Percentiles rank a stretch among this genome's conserved stretches.
phyloP scores from a whole-genome alignment of 2,797 vertebrate species.

The Alfaro cultratus region DNA sequence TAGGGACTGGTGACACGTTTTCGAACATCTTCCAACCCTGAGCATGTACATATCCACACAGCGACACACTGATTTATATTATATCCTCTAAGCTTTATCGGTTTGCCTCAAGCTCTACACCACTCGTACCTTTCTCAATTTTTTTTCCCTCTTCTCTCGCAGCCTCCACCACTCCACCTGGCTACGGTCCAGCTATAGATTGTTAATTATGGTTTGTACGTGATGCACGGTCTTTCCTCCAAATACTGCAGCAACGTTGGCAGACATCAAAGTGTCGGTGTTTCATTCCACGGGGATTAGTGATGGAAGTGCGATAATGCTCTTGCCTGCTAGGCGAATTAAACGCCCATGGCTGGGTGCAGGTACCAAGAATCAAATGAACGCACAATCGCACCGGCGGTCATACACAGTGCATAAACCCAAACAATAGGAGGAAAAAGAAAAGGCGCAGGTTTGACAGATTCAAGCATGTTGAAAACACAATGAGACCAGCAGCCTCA shows the following conservation, averaged over 20 bases:
- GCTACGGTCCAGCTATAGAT: constrained; percentile 78
- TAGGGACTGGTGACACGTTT: background rate
- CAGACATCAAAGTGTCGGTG: constrained; percentile 76
- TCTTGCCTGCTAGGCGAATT: constrained; percentile 63
- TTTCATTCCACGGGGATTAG: constrained; percentile 78
- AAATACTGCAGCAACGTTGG: constrained; percentile 62
- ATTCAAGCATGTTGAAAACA: constrained; percentile 13
- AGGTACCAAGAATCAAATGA: constrained; percentile 68
- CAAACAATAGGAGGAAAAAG: constrained; percentile 11
- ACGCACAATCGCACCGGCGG: constrained; percentile 26
- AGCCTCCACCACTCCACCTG: constrained; percentile 58
- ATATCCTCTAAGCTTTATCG: constrained; percentile 36
- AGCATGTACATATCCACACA: constrained; percentile 10
- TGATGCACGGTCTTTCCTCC: constrained; percentile 63
- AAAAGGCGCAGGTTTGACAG: constrained; percentile 9
- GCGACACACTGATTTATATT: constrained; percentile 5
- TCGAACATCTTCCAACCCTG: background rate
- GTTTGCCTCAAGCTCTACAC: constrained; percentile 52
- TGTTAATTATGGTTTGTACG: constrained; percentile 75
- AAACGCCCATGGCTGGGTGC: constrained; percentile 69
- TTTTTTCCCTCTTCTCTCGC: constrained; percentile 15
- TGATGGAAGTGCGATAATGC: constrained; percentile 72
- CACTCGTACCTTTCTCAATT: constrained; percentile 39
- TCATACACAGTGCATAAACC: constrained; percentile 17
- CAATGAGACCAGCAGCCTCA: constrained; percentile 8